Evolutionary conservation across 1,140 invertebrate genomes (phyloP), one percentile per base, ranked within the genome.

Genomic region (Plutomurus gul): DNA sequence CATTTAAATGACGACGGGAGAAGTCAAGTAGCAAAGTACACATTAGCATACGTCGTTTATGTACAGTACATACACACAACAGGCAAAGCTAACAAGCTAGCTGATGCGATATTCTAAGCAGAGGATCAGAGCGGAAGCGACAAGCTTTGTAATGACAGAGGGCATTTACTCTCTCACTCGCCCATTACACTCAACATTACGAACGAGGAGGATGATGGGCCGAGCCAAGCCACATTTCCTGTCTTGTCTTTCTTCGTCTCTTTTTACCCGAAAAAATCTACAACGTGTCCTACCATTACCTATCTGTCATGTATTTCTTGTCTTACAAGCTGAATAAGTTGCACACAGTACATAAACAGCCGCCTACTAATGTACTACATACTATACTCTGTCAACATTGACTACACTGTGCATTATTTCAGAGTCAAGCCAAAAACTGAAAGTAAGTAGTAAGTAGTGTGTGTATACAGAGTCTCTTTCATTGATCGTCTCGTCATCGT

Each of bases 101-200:
- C n/a, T n/a, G n/a, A n/a, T n/a, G n/a, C n/a, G n/a, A n/a, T n/a
- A n/a, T n/a, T n/a, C n/a, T n/a, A n/a, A n/a, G n/a, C n/a, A n/a
- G n/a, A n/a, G n/a, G n/a, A n/a, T n/a, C n/a, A 47, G 43, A 74
- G 39, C 72, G 72, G 72, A 74, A 74, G 72, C 25, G 36, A 40
- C 25, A 74, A 47, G 70, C 22, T 39, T 25, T 11, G 72, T 74
- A 74, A 74, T 74, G 72, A 74, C 72, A 74, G 10, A 74, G 72
- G 65, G 40, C 40, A 74, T 74, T 74, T 74, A 74, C 25, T 56
- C 5, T 8, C 51, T 56, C 20, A 56, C 51, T 56, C 51, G 51
- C 51, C 51, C 51, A 56, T 56, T 27, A 56, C 51, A 51, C 25
- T 51, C n/a, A n/a, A n/a, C n/a, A 56, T 25, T 56, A 56, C n/a